These are phyloP conservation scores for Ariopsis seemanni DNA, from an alignment of 2,113 vertebrate species.

Conservation along the genomic window DNA sequence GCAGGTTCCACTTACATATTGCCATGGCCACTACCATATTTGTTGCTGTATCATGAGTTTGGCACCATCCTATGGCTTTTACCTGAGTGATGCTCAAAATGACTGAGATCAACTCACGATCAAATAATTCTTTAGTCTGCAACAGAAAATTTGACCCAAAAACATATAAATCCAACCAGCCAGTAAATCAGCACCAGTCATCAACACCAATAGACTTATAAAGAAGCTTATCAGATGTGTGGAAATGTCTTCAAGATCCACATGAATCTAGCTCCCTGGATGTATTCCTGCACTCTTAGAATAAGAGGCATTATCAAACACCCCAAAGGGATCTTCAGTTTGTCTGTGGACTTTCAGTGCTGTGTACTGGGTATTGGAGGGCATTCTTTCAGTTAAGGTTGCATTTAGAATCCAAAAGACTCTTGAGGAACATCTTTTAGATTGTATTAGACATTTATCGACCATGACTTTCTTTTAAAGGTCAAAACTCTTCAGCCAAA, in stretches of 20 bases:
- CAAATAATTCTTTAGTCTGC: neutral
- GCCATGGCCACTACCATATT: neutral
- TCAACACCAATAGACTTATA: neutral
- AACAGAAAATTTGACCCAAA: too few relatives aligned
- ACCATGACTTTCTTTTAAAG: constrained; percentile 11
- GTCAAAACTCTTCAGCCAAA: constrained; percentile 11
- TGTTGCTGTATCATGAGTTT: neutral
- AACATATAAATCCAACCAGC: neutral
- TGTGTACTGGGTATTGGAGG: neutral
- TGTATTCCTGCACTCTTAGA: neutral
- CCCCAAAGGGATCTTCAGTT: neutral
- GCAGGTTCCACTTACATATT: neutral
- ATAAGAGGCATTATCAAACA: neutral
- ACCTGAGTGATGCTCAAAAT: neutral
- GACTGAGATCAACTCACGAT: neutral
- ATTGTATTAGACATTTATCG: neutral
- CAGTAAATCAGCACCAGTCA: neutral
- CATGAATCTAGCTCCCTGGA: neutral
- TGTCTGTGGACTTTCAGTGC: neutral
- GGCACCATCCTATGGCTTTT: neutral
- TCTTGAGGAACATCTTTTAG: neutral
- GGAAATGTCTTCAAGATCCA: neutral
- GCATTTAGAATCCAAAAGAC: neutral
- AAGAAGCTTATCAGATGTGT: neutral
- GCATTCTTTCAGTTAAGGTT: neutral